Conservation (phyloP, 2,113 vertebrate species). For the Corapipo altera region DNA sequence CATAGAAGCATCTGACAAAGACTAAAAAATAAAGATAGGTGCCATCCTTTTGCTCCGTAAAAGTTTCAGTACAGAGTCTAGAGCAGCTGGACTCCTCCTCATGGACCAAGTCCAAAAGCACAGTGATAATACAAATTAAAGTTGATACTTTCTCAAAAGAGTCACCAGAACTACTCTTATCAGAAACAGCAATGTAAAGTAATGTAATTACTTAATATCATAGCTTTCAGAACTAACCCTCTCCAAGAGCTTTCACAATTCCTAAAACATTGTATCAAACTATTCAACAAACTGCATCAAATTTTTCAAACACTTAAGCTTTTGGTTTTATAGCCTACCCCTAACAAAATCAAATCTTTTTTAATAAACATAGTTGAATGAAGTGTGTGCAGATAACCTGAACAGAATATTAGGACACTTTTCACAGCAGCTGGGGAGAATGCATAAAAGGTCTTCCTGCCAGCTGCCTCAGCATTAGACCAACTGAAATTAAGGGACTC, state of each 20-base stretch:
- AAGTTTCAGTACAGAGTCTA: background rate
- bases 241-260: background rate
- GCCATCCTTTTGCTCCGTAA: background rate
- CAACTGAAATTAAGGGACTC: background rate
- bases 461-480: background rate
- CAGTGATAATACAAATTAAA: conserved; percentile 22
- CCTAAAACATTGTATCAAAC: background rate
- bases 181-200: background rate
- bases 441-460: background rate
- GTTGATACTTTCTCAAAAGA: background rate
- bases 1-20: background rate
- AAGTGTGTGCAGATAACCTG: background rate
- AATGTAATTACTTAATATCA: background rate
- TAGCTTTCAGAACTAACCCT: background rate
- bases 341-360: background rate
- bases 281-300: background rate
- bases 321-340: background rate
- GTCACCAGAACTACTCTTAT: background rate
- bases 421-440: background rate
- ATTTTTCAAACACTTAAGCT: background rate
- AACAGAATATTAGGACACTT: background rate
- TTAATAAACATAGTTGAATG: background rate
- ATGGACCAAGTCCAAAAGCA: conserved; percentile 40
- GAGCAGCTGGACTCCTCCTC: background rate
- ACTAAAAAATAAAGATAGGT: background rate